Percentiles rank a stretch among this genome's conserved stretches.
phyloP scores from a whole-genome alignment of 2,797 vertebrate species.

The Calcarius lapponicus region DNA sequence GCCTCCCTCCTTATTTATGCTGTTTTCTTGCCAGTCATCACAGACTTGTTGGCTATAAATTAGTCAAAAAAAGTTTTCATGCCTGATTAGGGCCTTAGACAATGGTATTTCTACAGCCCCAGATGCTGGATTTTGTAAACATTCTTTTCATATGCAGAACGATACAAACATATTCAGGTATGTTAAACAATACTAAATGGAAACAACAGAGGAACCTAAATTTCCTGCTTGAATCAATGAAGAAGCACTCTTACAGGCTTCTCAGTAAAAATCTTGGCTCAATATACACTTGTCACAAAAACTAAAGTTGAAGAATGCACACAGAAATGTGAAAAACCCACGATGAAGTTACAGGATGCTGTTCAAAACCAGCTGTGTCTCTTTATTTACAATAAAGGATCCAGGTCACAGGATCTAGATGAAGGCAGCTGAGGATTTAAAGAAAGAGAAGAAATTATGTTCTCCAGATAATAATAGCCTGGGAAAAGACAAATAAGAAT shows the following conservation, averaged over 20 bases:
- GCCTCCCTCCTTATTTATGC: not conserved
- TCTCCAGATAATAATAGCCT: not conserved
- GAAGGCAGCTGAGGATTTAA: not conserved
- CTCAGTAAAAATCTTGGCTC: not conserved
- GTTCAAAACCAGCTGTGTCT: not conserved
- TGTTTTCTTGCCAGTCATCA: not conserved
- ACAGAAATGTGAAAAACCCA: not conserved
- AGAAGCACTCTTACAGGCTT: not conserved
- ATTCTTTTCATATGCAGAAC: not conserved
- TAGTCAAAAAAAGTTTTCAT: not conserved
- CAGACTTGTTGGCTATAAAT: not conserved
- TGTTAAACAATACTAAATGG: not conserved
- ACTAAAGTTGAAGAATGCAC: not conserved
- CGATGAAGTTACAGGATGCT: not conserved
- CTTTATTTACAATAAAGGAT: not conserved
- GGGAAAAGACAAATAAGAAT: not conserved
- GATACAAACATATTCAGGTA: not conserved
- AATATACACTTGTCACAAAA: not conserved
- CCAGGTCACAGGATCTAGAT: not conserved
- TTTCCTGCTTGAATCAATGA: not conserved
- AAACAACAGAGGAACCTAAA: not conserved
- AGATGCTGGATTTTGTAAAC: not conserved
- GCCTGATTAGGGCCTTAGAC: not conserved
- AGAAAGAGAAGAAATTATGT: not conserved
- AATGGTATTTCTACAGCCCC: not conserved